phyloP scores from a whole-genome alignment of 53 echinoderm and acorn worm genomes.

The Holothuria scabra region DNA sequence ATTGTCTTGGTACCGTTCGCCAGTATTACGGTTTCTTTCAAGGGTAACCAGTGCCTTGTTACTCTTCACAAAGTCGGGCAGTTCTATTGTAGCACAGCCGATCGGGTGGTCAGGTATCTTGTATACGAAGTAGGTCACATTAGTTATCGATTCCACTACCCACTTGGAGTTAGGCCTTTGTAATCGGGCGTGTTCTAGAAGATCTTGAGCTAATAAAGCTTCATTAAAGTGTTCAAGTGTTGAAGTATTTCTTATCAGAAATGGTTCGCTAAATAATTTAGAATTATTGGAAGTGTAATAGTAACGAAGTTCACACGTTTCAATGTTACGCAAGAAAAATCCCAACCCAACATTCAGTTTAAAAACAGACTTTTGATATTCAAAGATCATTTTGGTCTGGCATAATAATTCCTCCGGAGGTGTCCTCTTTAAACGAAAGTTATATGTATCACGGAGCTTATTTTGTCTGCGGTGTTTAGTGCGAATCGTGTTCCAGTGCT shows the following conservation, averaged over 20 bases:
- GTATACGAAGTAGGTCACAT: slow-evolving; percentile 46
- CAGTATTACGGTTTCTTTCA: slow-evolving; percentile 6
- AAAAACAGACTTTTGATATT: slow-evolving; percentile 3
- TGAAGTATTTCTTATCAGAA: slow-evolving; percentile 1
- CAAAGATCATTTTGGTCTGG: slow-evolving; percentile 12
- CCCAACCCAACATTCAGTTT: slow-evolving; percentile 61
- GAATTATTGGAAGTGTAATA: slow-evolving; percentile 54
- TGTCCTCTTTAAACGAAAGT: slow-evolving; percentile 4
- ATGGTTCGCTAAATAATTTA: slow-evolving; percentile 35
- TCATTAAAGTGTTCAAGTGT: slow-evolving; percentile 24
- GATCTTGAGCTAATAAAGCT: background rate
- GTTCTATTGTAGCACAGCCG: slow-evolving; percentile 13
- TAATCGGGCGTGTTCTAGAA: slow-evolving; percentile 7
- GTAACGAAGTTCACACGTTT: slow-evolving; percentile 55
- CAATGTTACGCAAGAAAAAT: slow-evolving; percentile 52
- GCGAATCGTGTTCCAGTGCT: slow-evolving; percentile 15
- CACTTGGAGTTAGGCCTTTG: slow-evolving; percentile 52
- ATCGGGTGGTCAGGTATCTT: slow-evolving; percentile 50
- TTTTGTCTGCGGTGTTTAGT: slow-evolving; percentile 20
- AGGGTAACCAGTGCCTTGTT: slow-evolving; percentile 29
- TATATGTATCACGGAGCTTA: slow-evolving; percentile 20
- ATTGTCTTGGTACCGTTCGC: slow-evolving; percentile 31
- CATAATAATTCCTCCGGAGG: background rate
- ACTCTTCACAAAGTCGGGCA: slow-evolving; percentile 38
- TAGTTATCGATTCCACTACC: slow-evolving; percentile 39